A percentile compares a stretch with the other conserved stretches of the same genome.
Conservation (phyloP, 2,113 vertebrate species). For the Passer montanus region DNA sequence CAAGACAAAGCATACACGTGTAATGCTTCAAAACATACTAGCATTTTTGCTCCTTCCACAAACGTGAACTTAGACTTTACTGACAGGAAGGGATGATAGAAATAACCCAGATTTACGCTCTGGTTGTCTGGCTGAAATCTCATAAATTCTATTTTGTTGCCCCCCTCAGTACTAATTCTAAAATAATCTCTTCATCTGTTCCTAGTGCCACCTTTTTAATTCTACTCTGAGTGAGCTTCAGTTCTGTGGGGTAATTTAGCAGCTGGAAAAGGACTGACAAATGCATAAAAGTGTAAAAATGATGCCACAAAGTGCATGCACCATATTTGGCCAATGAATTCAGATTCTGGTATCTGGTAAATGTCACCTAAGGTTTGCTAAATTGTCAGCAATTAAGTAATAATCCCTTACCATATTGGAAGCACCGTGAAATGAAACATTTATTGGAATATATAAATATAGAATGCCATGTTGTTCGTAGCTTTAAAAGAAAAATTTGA, state of each 20-base stretch:
- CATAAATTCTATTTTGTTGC: neutral
- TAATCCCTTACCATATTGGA: neutral
- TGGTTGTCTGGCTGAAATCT: neutral
- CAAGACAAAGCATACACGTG: neutral
- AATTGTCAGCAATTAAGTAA: neutral
- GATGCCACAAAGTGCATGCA: neutral
- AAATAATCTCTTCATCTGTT: neutral
- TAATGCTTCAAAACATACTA: neutral
- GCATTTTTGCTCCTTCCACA: neutral
- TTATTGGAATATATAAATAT: neutral
- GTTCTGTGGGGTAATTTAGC: neutral
- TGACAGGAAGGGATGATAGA: neutral
- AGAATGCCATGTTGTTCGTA: neutral
- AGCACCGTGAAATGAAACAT: neutral
- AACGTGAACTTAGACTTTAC: neutral
- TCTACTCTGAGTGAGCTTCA: neutral
- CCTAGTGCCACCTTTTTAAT: neutral
- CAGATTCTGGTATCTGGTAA: neutral
- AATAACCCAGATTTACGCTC: neutral
- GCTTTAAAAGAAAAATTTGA: neutral
- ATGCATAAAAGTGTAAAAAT: neutral
- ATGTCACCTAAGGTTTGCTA: neutral
- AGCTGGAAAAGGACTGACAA: neutral
- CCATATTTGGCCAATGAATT: neutral
- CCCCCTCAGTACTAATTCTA: neutral